Percentiles rank a stretch among this genome's conserved stretches.
phyloP scores from a whole-genome alignment of 2,797 vertebrate genomes.

The Eurystomus glaucurus region DNA sequence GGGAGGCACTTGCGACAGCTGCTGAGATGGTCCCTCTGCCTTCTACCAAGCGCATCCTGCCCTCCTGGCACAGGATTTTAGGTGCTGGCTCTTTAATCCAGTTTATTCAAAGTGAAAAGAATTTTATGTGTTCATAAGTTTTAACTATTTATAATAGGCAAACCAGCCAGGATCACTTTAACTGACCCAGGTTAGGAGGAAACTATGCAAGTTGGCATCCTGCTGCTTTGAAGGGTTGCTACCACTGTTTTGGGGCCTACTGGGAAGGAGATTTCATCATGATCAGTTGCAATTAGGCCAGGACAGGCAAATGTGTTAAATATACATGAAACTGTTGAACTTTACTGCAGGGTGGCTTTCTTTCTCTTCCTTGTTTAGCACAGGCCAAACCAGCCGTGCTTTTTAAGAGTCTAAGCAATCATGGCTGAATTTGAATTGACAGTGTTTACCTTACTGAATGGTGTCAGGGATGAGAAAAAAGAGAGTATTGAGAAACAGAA shows the following conservation, averaged over 20 bases:
- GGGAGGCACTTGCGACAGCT: not conserved
- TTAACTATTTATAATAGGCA: not conserved
- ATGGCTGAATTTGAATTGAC: not conserved
- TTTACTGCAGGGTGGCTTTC: not conserved
- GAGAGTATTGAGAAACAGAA: not conserved
- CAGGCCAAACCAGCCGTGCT: not conserved
- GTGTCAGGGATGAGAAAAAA: not conserved
- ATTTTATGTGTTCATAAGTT: not conserved
- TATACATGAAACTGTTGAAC: not conserved
- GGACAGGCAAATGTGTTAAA: not conserved
- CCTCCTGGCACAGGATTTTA: not conserved
- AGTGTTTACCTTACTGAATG: not conserved
- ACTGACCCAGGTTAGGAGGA: not conserved
- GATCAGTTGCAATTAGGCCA: not conserved
- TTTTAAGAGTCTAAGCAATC: not conserved
- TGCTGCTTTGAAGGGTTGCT: not conserved
- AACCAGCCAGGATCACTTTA: not conserved
- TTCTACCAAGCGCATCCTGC: rapidly evolving
- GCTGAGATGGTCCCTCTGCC: not conserved
- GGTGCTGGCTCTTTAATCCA: not conserved
- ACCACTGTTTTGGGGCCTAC: not conserved
- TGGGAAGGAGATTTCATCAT: not conserved
- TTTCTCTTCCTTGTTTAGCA: not conserved
- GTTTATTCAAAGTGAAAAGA: not conserved
- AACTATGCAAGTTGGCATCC: rapidly evolving